A percentile compares a stretch with the other conserved stretches of the same genome.
Evolutionary conservation across 2,888 invertebrate species (phyloP).

Genomic region (Nephrotoma flavescens): DNA sequence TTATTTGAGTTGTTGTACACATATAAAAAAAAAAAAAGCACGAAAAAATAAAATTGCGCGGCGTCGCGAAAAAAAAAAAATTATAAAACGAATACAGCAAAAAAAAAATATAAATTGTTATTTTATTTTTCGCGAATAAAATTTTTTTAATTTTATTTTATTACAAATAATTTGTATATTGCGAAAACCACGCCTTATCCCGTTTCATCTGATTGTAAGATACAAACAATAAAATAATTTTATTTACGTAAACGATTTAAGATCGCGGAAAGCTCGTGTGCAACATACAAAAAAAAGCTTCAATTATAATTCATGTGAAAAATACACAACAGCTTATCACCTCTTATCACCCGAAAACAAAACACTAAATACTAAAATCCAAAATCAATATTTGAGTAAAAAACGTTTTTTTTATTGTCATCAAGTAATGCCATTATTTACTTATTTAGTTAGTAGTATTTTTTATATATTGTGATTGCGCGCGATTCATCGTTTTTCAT

Average conservation of each 20-base stretch:
- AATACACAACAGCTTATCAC: neutral
- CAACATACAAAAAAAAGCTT: neutral
- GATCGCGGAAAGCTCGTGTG: neutral
- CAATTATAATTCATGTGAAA: neutral
- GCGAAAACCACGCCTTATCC: neutral
- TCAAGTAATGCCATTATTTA: neutral
- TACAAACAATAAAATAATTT: neutral
- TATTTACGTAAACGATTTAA: neutral
- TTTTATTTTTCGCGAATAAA: neutral
- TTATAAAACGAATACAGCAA: neutral
- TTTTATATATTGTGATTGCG: neutral
- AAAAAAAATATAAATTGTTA: neutral
- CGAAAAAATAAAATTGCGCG: neutral
- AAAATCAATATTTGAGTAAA: neutral
- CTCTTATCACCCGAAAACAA: neutral
- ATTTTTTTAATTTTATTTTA: neutral
- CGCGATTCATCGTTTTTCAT: neutral
- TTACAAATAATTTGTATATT: neutral
- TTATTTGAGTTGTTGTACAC: neutral
- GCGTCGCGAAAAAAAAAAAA: neutral
- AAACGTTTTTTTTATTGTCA: neutral
- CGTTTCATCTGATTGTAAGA: neutral
- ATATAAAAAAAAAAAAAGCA: neutral
- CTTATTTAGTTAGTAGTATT: neutral
- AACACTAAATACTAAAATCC: neutral